phyloP scores from a whole-genome alignment of 1,140 invertebrate genomes.

The Brachionus calyciflorus region DNA sequence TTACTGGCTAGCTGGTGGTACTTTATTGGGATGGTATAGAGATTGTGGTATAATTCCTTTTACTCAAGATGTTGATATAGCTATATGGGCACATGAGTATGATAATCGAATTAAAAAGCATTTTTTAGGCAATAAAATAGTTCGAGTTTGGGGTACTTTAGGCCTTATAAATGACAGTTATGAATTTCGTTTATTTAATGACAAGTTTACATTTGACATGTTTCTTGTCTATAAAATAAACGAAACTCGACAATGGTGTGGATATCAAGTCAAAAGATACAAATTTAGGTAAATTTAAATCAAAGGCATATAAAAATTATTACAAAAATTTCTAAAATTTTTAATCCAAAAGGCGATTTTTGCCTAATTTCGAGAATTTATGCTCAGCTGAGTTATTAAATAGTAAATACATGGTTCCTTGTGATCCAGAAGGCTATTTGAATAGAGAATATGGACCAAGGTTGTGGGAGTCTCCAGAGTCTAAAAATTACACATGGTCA shows the following conservation, averaged over 20 bases:
- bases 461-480: neutral
- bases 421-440: conserved; percentile 19
- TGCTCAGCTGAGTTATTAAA: conserved; percentile 40
- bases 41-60: conserved; percentile 40
- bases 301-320: neutral
- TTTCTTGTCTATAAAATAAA: conserved; percentile 33
- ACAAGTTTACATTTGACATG: conserved; percentile 24
- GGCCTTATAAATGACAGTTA: conserved; percentile 10
- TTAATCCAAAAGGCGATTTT: conserved; percentile 32
- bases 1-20: conserved; percentile 41
- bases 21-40: conserved; percentile 27
- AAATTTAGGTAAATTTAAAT: conserved; percentile 24
- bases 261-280: conserved; percentile 35
- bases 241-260: conserved; percentile 20
- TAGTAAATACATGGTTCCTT: conserved; percentile 29
- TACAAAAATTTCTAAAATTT: too few relatives aligned
- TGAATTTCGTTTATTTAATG: conserved; percentile 41
- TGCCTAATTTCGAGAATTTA: conserved; percentile 14
- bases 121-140: conserved; percentile 32
- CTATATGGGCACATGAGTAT: conserved; percentile 2
- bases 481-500: conserved; percentile 24
- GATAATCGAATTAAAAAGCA: conserved; percentile 28
- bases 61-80: conserved; percentile 40
- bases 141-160: conserved; percentile 17
- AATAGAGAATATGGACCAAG: conserved; percentile 27